A percentile compares a stretch with the other conserved stretches of the same genome.
Evolutionary conservation across 1,140 invertebrate genomes (phyloP).

Genomic region (Saccostrea glomerata): DNA sequence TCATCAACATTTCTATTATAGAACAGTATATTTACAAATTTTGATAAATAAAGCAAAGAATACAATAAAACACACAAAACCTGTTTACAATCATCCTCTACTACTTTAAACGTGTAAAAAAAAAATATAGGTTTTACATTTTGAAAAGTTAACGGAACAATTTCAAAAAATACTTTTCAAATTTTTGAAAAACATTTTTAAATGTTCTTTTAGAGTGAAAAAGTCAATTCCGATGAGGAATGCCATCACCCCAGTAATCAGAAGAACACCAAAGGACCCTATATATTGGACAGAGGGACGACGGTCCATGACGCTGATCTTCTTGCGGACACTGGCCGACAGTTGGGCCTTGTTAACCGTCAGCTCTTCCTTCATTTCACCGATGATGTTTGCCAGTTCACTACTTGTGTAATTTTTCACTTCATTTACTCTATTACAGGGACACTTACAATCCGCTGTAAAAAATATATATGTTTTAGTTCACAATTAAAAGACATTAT

Average conservation of each 20-base stretch:
- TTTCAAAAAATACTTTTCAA: conserved; percentile 1
- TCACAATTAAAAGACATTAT: too few species aligned
- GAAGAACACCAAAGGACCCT: not conserved
- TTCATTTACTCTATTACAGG: not conserved
- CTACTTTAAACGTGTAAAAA: not conserved
- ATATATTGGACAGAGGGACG: not conserved
- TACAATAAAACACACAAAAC: too few species aligned
- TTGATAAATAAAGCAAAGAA: too few species aligned
- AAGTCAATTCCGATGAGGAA: not conserved
- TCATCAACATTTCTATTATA: too few species aligned
- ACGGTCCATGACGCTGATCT: not conserved
- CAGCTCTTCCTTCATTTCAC: not conserved
- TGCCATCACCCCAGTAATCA: not conserved
- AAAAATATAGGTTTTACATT: too few species aligned
- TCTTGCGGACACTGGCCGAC: not conserved
- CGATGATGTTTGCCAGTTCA: not conserved
- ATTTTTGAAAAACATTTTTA: not conserved
- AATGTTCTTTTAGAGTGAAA: not conserved
- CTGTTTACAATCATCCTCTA: not conserved
- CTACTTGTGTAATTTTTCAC: not conserved
- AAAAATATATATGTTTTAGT: not conserved
- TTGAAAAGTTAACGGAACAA: not conserved
- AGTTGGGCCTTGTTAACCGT: not conserved
- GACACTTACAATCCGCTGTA: not conserved
- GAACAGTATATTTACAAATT: too few species aligned